Evolutionary conservation across 2,888 invertebrate genomes (phyloP), one percentile per base, ranked within the genome.

Genomic region (Xylophagus ater): DNA sequence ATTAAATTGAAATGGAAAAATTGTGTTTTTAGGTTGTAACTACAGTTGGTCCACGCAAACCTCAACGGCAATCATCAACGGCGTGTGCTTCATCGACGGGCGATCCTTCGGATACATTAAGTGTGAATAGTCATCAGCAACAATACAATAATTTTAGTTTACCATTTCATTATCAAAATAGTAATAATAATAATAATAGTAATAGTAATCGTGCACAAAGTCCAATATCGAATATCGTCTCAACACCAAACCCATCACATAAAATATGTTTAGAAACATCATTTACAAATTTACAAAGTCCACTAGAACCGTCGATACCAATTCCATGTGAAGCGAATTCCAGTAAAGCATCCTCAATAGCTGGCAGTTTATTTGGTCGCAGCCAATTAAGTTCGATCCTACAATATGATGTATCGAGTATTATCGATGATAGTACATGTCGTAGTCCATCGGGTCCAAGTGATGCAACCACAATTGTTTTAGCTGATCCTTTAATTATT

Each of bases 11-110:
- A n/a, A n/a, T n/a, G n/a, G n/a, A n/a, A n/a, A n/a, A n/a, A n/a
- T n/a, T n/a, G n/a, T n/a, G n/a, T n/a, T n/a, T n/a, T 43, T 59
- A 81, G 81, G 81, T 81, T 76, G 73, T 81, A 76, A 78, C 78
- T 47, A 75, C 81, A 52, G 72, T 80, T 59, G 85, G 85, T 34
- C 84, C 85, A 46, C 74, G 78, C 44, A 86, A 85, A 61, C 85
- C 85, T 9, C 80, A 80, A 57, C 71, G 81, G 35, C 66, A 55
- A 54, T 58, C 61, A 44, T 59, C 62, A 20, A 62, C 61, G 52
- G 66, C 63, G 48, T 65, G 59, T 48, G 61, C 64, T 35, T 64
- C 60, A 18, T 49, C 57, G 35, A 62, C 67, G 34, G 58, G 62
- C 40, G 60, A 63, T 29, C 47, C 55, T 45, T 49, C 49, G 21